These are phyloP conservation scores for Latheticus oryzae DNA, from an alignment of 2,888 invertebrate genomes.

Conservation along the genomic window DNA sequence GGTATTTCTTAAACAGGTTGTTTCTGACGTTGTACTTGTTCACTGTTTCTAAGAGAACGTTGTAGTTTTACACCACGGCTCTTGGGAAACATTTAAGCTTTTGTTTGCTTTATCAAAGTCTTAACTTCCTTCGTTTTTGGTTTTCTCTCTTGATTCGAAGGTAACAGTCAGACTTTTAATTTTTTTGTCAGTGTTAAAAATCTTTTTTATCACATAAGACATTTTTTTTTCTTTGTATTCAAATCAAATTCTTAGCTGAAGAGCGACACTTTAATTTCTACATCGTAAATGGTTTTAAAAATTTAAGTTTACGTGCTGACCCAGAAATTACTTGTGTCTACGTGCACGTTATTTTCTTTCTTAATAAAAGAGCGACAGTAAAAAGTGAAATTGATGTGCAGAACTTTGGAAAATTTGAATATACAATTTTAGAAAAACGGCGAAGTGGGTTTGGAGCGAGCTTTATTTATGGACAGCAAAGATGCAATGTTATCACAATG, in stretches of 20 bases:
- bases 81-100: conserved; percentile 57
- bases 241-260: conserved; percentile 13
- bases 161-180: conserved; percentile 37
- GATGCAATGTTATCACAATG: too few relatives aligned
- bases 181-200: too few relatives aligned
- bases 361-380: background rate
- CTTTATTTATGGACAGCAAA: too few relatives aligned
- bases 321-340: conserved; percentile 16
- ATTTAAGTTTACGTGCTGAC: conserved; percentile 26
- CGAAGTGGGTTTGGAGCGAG: too few relatives aligned
- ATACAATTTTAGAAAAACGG: conserved; percentile 10
- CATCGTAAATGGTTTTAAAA: conserved; percentile 22
- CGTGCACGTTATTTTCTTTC: conserved; percentile 14
- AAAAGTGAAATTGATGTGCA: conserved; percentile 23
- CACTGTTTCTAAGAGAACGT: conserved; percentile 21
- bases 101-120: conserved; percentile 59
- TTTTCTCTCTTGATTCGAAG: conserved; percentile 55
- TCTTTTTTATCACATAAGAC: too few relatives aligned
- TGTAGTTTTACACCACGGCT: conserved; percentile 40
- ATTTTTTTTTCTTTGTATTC: conserved; percentile 21
- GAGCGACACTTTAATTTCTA: conserved; percentile 18
- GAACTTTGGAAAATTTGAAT: conserved; percentile 23
- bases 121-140: conserved; percentile 55
- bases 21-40: conserved; percentile 26
- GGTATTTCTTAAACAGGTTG: conserved; percentile 35